Evolutionary conservation across 2,113 vertebrate species (phyloP).

Genomic region (Piprites chloris): DNA sequence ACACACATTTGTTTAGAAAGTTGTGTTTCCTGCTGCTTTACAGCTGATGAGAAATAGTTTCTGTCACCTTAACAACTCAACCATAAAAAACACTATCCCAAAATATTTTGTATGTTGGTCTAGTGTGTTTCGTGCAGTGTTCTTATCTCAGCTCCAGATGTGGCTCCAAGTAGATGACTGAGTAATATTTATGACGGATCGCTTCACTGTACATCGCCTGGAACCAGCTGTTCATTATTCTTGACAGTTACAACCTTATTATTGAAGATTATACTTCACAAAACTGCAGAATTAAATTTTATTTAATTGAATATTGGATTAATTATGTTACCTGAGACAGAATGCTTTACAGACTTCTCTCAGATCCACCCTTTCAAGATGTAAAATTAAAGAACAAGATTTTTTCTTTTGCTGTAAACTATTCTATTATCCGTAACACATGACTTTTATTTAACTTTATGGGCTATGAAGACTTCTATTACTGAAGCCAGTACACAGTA

Average conservation of each 20-base stretch:
- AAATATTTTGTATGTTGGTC: neutral
- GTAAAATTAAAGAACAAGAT: neutral
- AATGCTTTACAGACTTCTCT: neutral
- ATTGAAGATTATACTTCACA: neutral
- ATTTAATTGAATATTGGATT: neutral
- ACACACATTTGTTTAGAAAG: neutral
- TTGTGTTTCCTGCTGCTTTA: neutral
- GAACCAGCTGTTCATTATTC: neutral
- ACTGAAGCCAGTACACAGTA: neutral
- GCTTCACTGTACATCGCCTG: neutral
- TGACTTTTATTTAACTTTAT: neutral
- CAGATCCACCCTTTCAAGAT: accelerated
- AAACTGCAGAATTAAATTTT: neutral
- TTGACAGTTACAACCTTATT: neutral
- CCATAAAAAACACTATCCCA: neutral
- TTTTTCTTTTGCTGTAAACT: neutral
- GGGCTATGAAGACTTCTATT: neutral
- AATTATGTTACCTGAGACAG: neutral
- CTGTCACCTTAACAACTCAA: neutral
- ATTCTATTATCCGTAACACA: neutral
- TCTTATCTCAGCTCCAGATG: neutral
- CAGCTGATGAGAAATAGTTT: neutral
- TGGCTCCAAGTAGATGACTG: neutral
- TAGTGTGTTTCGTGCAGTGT: neutral
- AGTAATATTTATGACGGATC: neutral